phyloP scores from a whole-genome alignment of 2,113 vertebrate species.

The Muscicapa adusta region DNA sequence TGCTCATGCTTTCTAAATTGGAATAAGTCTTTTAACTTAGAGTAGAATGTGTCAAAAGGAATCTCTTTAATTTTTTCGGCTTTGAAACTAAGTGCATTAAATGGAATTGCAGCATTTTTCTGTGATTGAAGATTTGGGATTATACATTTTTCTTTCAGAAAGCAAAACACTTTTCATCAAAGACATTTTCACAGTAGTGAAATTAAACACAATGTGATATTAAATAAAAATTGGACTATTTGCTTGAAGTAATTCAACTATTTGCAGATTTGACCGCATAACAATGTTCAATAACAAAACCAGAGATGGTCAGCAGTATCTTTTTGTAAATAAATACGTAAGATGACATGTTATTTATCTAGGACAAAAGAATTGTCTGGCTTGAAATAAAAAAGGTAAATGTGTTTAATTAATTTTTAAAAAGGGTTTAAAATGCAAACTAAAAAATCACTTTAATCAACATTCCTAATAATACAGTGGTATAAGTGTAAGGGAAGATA shows the following conservation, averaged over 20 bases:
- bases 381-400: background rate
- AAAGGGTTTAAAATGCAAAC: background rate
- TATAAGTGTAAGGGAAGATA: background rate
- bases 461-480: background rate
- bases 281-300: background rate
- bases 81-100: constrained; percentile 18
- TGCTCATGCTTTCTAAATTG: background rate
- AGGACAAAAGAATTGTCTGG: background rate
- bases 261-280: background rate
- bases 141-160: background rate
- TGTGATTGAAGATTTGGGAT: background rate
- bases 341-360: background rate
- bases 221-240: background rate
- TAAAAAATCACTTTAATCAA: background rate
- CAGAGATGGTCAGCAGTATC: background rate
- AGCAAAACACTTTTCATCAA: background rate
- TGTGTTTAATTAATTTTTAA: background rate
- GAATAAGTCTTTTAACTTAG: background rate
- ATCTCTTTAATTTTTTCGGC: background rate
- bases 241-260: background rate
- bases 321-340: background rate
- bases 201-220: background rate
- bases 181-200: background rate
- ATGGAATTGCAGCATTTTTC: background rate
- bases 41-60: background rate